Conservation (phyloP, 1,140 invertebrate genomes). For the Anoplophora glabripennis region DNA sequence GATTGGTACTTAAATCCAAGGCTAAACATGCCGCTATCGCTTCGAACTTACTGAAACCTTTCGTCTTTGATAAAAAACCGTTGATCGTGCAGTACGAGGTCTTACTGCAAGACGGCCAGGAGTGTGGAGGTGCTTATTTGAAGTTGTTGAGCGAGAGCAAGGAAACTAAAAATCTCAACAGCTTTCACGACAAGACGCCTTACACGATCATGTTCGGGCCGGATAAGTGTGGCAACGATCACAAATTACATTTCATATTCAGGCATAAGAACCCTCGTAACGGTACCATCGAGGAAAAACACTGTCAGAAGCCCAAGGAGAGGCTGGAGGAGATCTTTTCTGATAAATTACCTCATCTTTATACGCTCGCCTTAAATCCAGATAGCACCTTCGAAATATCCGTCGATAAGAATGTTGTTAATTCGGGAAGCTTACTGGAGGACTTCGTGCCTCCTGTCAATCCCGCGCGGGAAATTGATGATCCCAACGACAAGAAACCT, state of each 20-base stretch:
- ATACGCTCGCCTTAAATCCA: conserved; percentile 83
- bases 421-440: conserved; percentile 81
- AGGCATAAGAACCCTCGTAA: conserved; percentile 92
- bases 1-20: conserved; percentile 89
- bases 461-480: conserved; percentile 93
- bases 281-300: conserved; percentile 84
- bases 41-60: conserved; percentile 74
- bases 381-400: conserved; percentile 79
- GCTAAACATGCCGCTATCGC: conserved; percentile 96
- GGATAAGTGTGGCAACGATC: conserved; percentile 96
- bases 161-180: conserved; percentile 69
- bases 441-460: conserved; percentile 93
- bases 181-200: conserved; percentile 93
- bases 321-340: conserved; percentile 87
- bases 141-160: conserved; percentile 79
- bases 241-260: conserved; percentile 98
- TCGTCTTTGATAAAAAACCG: conserved; percentile 83
- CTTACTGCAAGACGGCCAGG: conserved; percentile 87
- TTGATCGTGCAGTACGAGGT: conserved; percentile 95
- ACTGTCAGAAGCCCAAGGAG: conserved; percentile 85
- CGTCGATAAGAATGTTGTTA: conserved; percentile 75
- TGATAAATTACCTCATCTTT: conserved; percentile 94
- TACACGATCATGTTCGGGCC: conserved; percentile 99
- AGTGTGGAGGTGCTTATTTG: conserved; percentile 97
- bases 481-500: conserved; percentile 87